phyloP scores from a whole-genome alignment of 2,113 vertebrate species.

The Nesospiza acunhae region DNA sequence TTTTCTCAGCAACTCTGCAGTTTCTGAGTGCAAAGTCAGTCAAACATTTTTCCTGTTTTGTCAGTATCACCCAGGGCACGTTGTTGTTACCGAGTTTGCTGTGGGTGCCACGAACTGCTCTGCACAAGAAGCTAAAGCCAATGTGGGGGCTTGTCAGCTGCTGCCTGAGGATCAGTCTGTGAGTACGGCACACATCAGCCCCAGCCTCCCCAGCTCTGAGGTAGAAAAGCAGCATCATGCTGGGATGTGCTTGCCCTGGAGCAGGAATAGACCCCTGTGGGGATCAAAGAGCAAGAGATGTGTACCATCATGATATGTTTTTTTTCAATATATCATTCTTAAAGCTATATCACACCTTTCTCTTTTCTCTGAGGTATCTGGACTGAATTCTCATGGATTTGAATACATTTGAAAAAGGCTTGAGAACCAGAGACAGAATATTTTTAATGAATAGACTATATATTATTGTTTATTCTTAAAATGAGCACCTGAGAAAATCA shows the following conservation, averaged over 20 bases:
- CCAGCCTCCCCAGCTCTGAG: not conserved
- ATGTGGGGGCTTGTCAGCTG: conserved; percentile 46
- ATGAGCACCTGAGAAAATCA: not conserved
- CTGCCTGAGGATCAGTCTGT: conserved; percentile 55
- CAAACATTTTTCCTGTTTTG: conserved; percentile 19
- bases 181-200: conserved; percentile 11
- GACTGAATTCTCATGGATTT: not conserved
- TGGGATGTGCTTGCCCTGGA: not conserved
- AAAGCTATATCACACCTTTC: not conserved
- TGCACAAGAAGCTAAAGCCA: conserved; percentile 10
- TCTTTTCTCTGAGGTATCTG: not conserved
- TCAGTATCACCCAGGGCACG: not conserved
- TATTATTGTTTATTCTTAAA: not conserved
- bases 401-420: not conserved
- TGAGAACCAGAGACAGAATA: not conserved
- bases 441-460: not conserved
- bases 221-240: not conserved
- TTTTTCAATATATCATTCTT: not conserved
- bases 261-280: not conserved
- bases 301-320: not conserved
- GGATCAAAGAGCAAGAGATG: not conserved
- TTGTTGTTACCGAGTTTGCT: conserved; percentile 64
- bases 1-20: not conserved
- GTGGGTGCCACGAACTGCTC: conserved; percentile 73
- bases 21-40: not conserved